These are phyloP conservation scores for Prunella himalayana DNA, from an alignment of 2,113 vertebrate genomes.

Conservation along the genomic window DNA sequence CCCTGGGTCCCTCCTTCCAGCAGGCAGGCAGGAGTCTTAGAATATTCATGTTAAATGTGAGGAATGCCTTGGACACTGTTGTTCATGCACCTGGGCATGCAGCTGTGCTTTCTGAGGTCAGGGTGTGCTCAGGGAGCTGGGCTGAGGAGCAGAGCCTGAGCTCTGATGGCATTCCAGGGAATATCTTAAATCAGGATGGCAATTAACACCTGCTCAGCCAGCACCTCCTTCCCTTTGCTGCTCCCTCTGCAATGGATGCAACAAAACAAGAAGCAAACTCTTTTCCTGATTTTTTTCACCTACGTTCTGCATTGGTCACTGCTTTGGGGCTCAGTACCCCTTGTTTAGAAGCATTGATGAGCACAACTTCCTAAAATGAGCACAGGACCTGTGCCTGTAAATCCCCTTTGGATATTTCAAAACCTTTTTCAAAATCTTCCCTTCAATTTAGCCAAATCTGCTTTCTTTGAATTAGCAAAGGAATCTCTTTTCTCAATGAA, in stretches of 20 bases:
- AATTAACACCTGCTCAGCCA: neutral
- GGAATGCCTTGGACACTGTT: neutral
- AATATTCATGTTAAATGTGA: neutral
- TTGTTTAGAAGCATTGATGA: neutral
- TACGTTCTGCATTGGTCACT: neutral
- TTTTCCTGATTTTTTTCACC: neutral
- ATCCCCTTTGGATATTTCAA: neutral
- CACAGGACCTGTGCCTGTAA: neutral
- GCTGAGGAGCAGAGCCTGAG: neutral
- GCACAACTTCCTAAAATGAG: neutral
- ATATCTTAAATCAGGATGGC: too few species aligned
- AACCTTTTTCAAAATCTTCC: neutral
- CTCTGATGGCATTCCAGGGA: neutral
- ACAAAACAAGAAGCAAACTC: neutral
- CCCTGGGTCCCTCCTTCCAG: neutral
- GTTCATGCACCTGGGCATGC: neutral
- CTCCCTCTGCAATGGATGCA: neutral
- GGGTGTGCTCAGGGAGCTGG: neutral
- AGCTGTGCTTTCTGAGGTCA: neutral
- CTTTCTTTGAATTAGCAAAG: neutral
- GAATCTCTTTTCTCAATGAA: neutral
- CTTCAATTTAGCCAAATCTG: neutral
- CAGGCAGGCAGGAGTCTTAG: neutral
- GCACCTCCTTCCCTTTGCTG: neutral
- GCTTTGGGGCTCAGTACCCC: neutral